Conservation (phyloP, 1,140 invertebrate species). For the Sinella curviseta region DNA sequence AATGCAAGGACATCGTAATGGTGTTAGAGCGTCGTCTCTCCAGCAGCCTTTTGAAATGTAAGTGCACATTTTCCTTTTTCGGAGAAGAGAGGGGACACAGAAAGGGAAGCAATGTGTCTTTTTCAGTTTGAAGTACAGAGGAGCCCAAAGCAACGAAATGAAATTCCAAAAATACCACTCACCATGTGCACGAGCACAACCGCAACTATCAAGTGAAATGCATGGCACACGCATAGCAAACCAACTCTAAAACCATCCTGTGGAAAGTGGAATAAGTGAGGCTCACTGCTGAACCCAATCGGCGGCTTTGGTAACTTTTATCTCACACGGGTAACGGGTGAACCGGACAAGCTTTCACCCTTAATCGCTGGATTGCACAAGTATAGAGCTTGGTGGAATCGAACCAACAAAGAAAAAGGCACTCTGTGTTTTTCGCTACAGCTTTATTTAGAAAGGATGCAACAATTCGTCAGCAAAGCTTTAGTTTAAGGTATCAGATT, state of each 20-base stretch:
- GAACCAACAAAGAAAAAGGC: not conserved
- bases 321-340: not conserved
- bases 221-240: too few relatives aligned
- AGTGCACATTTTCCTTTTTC: not conserved
- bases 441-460: too few relatives aligned
- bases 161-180: too few relatives aligned
- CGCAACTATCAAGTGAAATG: too few relatives aligned
- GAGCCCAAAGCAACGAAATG: too few relatives aligned
- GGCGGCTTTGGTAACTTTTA: not conserved
- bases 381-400: not conserved
- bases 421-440: too few relatives aligned
- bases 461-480: too few relatives aligned
- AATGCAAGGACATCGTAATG: conserved; percentile 16
- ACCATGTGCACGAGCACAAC: too few relatives aligned
- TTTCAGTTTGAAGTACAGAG: not conserved
- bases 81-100: not conserved
- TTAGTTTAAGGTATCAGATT: too few relatives aligned
- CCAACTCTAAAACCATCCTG: not conserved
- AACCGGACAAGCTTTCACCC: not conserved
- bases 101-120: not conserved
- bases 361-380: not conserved
- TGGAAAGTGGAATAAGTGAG: not conserved
- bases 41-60: not conserved
- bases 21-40: conserved; percentile 2
- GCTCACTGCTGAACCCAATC: conserved; percentile 3